Evolutionary conservation across 1,140 invertebrate genomes (phyloP).

Genomic region (Orchesella cincta): DNA sequence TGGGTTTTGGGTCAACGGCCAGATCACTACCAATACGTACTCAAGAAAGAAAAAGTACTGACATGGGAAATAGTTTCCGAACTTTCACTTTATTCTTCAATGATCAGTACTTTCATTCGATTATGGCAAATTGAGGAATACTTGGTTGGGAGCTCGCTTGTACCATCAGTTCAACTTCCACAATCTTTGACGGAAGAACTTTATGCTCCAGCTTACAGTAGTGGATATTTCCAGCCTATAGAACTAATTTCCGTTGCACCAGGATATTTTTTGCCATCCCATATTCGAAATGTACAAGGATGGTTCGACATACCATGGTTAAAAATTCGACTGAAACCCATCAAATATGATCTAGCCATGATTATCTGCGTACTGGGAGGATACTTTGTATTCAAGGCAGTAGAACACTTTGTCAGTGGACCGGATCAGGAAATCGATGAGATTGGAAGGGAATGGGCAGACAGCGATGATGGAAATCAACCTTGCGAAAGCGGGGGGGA

Average conservation of each 20-base stretch:
- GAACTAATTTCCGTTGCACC: not conserved
- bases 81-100: not conserved
- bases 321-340: not conserved
- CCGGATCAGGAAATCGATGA: not conserved
- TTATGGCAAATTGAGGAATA: not conserved
- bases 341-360: not conserved
- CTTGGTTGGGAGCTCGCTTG: not conserved
- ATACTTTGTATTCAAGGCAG: not conserved
- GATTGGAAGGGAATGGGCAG: not conserved
- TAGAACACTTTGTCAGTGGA: not conserved
- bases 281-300: not conserved
- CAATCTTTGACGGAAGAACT: not conserved
- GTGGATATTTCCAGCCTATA: not conserved
- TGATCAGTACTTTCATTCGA: too few relatives aligned
- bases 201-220: not conserved
- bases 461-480: not conserved
- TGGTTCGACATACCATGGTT: not conserved
- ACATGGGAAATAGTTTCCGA: not conserved
- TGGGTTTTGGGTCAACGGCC: conserved; percentile 6
- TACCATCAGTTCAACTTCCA: not conserved
- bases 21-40: not conserved
- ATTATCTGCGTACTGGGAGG: not conserved
- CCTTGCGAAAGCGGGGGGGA: not conserved
- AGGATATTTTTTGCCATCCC: not conserved
- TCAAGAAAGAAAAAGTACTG: not conserved